Evolutionary conservation across 1,140 invertebrate species (phyloP).

Genomic region (Ceratosolen fusciceps): DNA sequence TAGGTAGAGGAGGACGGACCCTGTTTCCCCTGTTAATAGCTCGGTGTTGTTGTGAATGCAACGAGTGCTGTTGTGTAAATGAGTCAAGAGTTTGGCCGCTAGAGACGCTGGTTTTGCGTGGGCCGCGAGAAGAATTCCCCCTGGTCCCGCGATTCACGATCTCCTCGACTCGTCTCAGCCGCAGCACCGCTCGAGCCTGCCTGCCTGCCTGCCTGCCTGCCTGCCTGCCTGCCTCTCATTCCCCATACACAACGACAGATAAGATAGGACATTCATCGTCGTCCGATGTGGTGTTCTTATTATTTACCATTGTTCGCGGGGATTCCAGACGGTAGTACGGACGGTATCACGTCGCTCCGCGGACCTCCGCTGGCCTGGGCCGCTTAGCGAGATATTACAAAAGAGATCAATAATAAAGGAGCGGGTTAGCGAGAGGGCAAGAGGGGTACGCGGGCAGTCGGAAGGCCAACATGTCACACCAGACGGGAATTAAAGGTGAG

Average conservation of each 20-base stretch:
- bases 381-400: constrained; percentile 4
- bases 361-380: constrained; percentile 27
- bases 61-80: neutral
- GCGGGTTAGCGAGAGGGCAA: constrained; percentile 34
- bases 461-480: constrained; percentile 78
- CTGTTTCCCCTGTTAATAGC: no score
- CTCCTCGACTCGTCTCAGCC: no score
- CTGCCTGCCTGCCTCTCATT: no score
- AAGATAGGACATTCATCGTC: no score
- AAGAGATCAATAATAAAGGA: constrained; percentile 32
- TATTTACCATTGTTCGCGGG: neutral
- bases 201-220: no score
- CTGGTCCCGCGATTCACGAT: no score
- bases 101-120: neutral
- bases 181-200: no score
- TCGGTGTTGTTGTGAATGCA: neutral
- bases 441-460: constrained; percentile 3
- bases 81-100: neutral
- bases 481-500: constrained; percentile 83
- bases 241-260: no score
- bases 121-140: no score
- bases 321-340: constrained; percentile 9
- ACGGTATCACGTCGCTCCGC: neutral
- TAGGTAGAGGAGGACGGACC: no score
- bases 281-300: constrained; percentile 2